Evolutionary conservation across 2,113 vertebrate genomes (phyloP).

Genomic region (Upupa epops): DNA sequence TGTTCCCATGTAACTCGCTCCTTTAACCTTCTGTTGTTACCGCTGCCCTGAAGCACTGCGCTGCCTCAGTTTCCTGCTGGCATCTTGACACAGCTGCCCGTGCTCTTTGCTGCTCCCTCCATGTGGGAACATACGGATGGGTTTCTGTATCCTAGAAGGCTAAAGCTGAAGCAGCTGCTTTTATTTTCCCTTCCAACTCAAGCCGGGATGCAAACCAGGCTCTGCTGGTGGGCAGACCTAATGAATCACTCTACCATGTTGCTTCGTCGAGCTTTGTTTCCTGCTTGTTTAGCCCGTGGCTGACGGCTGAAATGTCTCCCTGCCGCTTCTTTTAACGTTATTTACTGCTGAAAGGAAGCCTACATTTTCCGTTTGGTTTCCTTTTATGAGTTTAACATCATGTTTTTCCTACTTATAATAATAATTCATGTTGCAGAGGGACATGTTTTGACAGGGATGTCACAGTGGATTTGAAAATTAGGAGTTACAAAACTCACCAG

Average conservation of each 20-base stretch:
- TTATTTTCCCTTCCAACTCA: neutral
- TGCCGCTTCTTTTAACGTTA: neutral
- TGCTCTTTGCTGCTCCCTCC: too few relatives aligned
- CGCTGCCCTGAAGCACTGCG: too few relatives aligned
- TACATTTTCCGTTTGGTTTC: conserved; percentile 13
- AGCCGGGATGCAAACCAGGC: neutral
- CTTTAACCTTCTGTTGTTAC: too few relatives aligned
- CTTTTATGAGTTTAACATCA: neutral
- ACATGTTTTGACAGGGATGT: conserved; percentile 31
- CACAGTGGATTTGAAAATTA: conserved; percentile 12
- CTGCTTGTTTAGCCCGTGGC: neutral
- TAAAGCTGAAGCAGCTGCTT: neutral
- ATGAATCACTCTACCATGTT: neutral
- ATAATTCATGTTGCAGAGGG: neutral
- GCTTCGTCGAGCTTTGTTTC: neutral
- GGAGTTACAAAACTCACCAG: neutral
- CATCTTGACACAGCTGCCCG: too few relatives aligned
- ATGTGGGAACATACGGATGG: neutral
- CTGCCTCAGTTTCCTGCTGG: too few relatives aligned
- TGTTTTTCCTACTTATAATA: neutral
- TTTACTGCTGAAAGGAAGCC: conserved; percentile 26
- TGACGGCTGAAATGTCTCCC: neutral
- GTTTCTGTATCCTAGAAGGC: neutral
- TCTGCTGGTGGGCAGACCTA: neutral
- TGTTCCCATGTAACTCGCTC: too few relatives aligned